Conservation (phyloP, 2,888 invertebrate genomes). For the Nemoura dubitans region DNA sequence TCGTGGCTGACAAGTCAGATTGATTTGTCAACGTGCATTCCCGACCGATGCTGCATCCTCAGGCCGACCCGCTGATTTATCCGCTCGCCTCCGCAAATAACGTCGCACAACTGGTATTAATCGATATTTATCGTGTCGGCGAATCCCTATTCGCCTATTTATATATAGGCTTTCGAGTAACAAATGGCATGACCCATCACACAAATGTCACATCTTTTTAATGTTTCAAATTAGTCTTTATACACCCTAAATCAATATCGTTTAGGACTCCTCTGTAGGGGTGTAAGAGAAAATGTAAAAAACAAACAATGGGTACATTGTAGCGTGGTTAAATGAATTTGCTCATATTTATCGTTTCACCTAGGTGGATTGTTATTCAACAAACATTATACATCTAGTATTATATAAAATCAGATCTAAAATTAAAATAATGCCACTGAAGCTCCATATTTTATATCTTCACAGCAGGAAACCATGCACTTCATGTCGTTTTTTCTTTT, state of each 20-base stretch:
- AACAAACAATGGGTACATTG: not conserved
- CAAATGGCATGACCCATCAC: slow-evolving; percentile 15
- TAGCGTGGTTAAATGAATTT: not conserved
- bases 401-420: no score
- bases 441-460: no score
- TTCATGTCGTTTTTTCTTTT: no score
- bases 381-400: no score
- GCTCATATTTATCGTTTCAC: not conserved
- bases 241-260: not conserved
- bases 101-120: slow-evolving; percentile 14
- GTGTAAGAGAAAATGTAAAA: not conserved
- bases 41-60: not conserved
- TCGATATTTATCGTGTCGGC: slow-evolving; percentile 28
- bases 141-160: not conserved
- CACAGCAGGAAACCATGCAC: no score
- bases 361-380: no score
- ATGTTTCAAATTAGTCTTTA: not conserved
- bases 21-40: slow-evolving; percentile 21
- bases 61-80: slow-evolving; percentile 19
- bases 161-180: slow-evolving; percentile 1
- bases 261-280: not conserved
- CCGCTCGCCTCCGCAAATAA: not conserved
- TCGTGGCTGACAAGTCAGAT: not conserved
- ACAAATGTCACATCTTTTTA: slow-evolving; percentile 10
- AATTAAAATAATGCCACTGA: no score